Evolutionary conservation across 2,888 invertebrate genomes (phyloP).

Genomic region (Abrostola tripartita): DNA sequence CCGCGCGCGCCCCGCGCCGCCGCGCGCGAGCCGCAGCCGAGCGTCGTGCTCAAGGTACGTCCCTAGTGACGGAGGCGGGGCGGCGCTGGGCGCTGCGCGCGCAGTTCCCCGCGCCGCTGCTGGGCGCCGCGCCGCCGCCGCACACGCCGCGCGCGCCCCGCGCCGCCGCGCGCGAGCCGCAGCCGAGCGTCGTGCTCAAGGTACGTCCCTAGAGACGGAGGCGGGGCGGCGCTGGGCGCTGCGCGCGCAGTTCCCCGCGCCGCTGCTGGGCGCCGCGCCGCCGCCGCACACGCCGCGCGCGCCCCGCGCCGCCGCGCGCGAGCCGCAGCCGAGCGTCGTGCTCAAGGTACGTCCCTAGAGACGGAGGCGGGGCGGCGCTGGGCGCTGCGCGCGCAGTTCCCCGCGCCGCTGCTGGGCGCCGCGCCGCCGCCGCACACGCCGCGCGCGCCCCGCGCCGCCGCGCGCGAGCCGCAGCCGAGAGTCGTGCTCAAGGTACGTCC

Average conservation of each 20-base stretch:
- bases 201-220: slow-evolving; percentile 3
- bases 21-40: slow-evolving; percentile 68
- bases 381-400: no score
- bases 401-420: no score
- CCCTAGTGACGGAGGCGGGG: slow-evolving; percentile 12
- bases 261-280: not conserved
- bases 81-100: slow-evolving; percentile 43
- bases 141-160: slow-evolving; percentile 87
- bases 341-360: slow-evolving; percentile 26
- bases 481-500: no score
- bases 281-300: slow-evolving; percentile 88
- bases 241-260: not conserved
- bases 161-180: slow-evolving; percentile 55
- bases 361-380: slow-evolving; percentile 52
- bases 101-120: not conserved
- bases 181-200: slow-evolving; percentile 73
- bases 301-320: slow-evolving; percentile 54
- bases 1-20: slow-evolving; percentile 59
- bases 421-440: no score
- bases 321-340: slow-evolving; percentile 73
- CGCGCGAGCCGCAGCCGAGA: no score
- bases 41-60: slow-evolving; percentile 55
- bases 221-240: slow-evolving; percentile 46
- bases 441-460: no score
- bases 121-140: slow-evolving; percentile 52